Percentiles rank a stretch among this genome's conserved stretches.
These are phyloP conservation scores for Hemaris fuciformis DNA, from an alignment of 2,888 invertebrate species.

Conservation along the genomic window DNA sequence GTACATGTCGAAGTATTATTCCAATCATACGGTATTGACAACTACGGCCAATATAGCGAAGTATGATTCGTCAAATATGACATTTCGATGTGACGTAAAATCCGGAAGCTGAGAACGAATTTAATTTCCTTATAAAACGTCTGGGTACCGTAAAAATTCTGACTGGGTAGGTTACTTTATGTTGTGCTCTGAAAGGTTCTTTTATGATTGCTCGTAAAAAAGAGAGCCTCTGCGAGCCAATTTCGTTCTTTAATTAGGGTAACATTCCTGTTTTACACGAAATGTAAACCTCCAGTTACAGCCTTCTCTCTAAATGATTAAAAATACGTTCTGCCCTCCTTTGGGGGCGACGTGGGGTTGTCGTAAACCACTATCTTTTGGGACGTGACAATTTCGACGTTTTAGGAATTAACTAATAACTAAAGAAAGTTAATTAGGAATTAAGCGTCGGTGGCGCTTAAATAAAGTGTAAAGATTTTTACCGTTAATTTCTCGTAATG, in stretches of 20 bases:
- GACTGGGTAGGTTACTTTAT: conserved; percentile 58
- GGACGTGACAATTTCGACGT: neutral
- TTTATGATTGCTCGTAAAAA: conserved; percentile 76
- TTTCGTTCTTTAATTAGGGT: conserved; percentile 73
- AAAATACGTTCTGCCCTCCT: conserved; percentile 1
- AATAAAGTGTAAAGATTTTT: neutral
- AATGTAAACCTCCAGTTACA: conserved; percentile 25
- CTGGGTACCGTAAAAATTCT: conserved; percentile 57
- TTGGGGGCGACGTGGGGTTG: neutral
- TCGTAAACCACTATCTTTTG: conserved; percentile 4
- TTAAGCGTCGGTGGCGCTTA: neutral
- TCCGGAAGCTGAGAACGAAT: conserved; percentile 47
- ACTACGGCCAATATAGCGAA: neutral
- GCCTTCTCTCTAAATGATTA: conserved; percentile 8
- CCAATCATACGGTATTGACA: neutral
- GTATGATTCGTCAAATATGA: conserved; percentile 31
- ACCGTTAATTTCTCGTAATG: too few relatives aligned
- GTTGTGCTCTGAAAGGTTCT: conserved; percentile 62
- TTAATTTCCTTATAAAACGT: conserved; percentile 59
- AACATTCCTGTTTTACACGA: conserved; percentile 58
- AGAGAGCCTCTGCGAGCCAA: conserved; percentile 58
- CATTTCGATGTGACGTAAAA: conserved; percentile 43
- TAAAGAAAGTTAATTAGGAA: too few relatives aligned
- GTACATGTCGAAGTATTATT: neutral
- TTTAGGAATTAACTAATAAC: too few relatives aligned